Conservation (phyloP, 1,140 invertebrate species). For the Ceratosolen fusciceps region DNA sequence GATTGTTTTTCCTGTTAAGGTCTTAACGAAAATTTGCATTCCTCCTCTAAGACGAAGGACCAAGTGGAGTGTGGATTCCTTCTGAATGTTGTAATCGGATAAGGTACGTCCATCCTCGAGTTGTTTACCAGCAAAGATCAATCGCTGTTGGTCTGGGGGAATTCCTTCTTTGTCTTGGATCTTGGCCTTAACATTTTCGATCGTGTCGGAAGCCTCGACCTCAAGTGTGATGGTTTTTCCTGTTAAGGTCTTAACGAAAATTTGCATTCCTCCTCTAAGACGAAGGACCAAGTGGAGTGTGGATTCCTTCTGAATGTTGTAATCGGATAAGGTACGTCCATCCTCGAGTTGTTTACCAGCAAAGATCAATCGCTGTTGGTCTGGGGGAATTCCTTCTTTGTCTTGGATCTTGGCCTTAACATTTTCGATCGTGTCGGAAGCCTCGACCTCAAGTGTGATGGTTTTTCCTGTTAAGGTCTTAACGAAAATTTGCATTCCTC, state of each 20-base stretch:
- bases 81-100: constrained; percentile 80
- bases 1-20: constrained; percentile 80
- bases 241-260: constrained; percentile 80
- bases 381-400: constrained; percentile 80
- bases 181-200: constrained; percentile 81
- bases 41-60: constrained; percentile 79
- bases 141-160: constrained; percentile 76
- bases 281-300: constrained; percentile 83
- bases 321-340: constrained; percentile 84
- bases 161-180: constrained; percentile 81
- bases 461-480: constrained; percentile 84
- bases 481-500: constrained; percentile 80
- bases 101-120: constrained; percentile 82
- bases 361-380: constrained; percentile 82
- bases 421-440: constrained; percentile 84
- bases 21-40: constrained; percentile 82
- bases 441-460: constrained; percentile 81
- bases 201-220: constrained; percentile 79
- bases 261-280: constrained; percentile 80
- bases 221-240: constrained; percentile 81
- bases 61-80: constrained; percentile 77
- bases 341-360: constrained; percentile 87
- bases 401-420: constrained; percentile 85
- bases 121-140: constrained; percentile 81
- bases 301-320: constrained; percentile 87